These are phyloP conservation scores for Callosobruchus maculatus DNA, from an alignment of 2,888 invertebrate genomes.

Conservation along the genomic window DNA sequence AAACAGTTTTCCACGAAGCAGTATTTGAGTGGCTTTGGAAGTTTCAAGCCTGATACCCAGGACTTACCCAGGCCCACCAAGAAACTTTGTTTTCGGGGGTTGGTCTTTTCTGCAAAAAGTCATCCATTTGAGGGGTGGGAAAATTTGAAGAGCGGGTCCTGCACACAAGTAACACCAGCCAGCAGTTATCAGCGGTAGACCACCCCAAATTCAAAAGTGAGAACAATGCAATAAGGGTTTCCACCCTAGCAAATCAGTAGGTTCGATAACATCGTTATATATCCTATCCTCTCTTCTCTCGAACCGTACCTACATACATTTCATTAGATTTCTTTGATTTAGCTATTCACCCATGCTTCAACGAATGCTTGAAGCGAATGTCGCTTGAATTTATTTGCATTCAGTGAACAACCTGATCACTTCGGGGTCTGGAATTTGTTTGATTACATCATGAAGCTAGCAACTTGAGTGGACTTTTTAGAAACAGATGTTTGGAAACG, in stretches of 20 bases:
- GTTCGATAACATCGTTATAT: constrained; percentile 49
- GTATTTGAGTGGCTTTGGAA: no score
- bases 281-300: constrained; percentile 38
- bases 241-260: constrained; percentile 49
- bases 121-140: not conserved
- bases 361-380: not conserved
- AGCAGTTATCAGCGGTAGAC: constrained; percentile 47
- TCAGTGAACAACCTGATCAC: not conserved
- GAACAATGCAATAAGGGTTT: constrained; percentile 50
- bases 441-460: not conserved
- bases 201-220: constrained; percentile 50
- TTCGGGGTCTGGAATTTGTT: not conserved
- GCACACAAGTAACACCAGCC: constrained; percentile 40
- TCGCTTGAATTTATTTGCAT: not conserved
- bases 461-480: not conserved
- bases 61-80: no score
- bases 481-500: no score
- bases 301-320: constrained; percentile 31
- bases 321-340: constrained; percentile 29
- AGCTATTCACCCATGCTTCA: constrained; percentile 10
- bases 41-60: no score
- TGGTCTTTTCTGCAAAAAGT: no score
- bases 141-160: constrained; percentile 1
- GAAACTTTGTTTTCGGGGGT: no score
- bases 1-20: no score